Evolutionary conservation across 2,797 vertebrate species (phyloP).

Genomic region (Liasis olivaceus): DNA sequence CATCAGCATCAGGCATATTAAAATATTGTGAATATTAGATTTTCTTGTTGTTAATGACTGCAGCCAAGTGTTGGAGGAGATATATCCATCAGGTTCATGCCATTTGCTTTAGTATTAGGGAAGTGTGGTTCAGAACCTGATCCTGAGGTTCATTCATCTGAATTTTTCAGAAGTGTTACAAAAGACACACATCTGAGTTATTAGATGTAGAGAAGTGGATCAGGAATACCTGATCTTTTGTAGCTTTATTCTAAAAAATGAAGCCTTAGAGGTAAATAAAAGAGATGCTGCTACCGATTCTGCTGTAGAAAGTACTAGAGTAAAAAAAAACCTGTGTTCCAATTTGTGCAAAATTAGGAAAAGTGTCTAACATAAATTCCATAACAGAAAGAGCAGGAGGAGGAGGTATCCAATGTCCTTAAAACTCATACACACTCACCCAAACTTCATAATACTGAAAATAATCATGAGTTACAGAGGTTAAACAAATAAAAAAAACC

Average conservation of each 20-base stretch:
- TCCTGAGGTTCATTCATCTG: slow-evolving; percentile 37
- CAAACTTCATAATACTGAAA: background rate
- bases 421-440: background rate
- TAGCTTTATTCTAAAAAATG: background rate
- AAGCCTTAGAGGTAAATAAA: background rate
- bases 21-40: slow-evolving; percentile 22
- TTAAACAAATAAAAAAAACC: background rate
- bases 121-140: background rate
- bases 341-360: background rate
- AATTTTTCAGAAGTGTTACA: slow-evolving; percentile 12
- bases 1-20: slow-evolving; percentile 7
- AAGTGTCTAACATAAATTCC: slow-evolving; percentile 2
- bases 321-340: background rate
- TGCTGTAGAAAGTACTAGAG: background rate
- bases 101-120: background rate
- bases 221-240: slow-evolving; percentile 1
- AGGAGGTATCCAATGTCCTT: background rate
- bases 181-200: slow-evolving; percentile 20
- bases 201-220: slow-evolving; percentile 6
- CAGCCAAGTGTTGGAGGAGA: slow-evolving; percentile 28
- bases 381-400: background rate
- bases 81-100: slow-evolving; percentile 1
- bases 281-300: background rate
- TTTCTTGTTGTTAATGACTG: slow-evolving; percentile 19
- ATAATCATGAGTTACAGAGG: background rate